Conservation (phyloP, 2,888 invertebrate species). For the Eristalis intricaria region DNA sequence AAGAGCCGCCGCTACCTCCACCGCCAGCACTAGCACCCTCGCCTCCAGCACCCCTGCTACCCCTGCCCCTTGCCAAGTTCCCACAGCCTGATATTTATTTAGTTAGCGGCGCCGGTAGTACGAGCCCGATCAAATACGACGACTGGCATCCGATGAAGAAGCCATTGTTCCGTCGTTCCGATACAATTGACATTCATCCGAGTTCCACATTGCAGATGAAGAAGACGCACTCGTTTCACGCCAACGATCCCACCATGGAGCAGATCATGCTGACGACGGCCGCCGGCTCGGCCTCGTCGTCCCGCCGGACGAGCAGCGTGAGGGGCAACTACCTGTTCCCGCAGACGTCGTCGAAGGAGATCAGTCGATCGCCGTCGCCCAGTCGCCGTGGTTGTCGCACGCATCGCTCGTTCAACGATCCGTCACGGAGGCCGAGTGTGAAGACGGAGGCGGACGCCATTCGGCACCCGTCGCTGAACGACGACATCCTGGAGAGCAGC, state of each 20-base stretch:
- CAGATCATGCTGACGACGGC: slow-evolving; percentile 76
- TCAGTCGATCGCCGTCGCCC: slow-evolving; percentile 80
- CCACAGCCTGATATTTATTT: slow-evolving; percentile 80
- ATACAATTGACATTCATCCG: slow-evolving; percentile 81
- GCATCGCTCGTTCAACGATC: slow-evolving; percentile 81
- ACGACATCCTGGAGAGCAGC: slow-evolving; percentile 79
- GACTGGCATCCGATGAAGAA: slow-evolving; percentile 79
- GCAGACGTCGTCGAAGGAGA: slow-evolving; percentile 76
- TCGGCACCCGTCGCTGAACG: slow-evolving; percentile 81
- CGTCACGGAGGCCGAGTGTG: slow-evolving; percentile 77
- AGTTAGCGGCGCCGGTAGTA: slow-evolving; percentile 77
- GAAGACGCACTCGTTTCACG: slow-evolving; percentile 81
- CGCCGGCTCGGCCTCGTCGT: slow-evolving; percentile 76
- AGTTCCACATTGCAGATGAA: slow-evolving; percentile 81
- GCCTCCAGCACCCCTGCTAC: slow-evolving; percentile 75
- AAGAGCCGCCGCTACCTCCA: slow-evolving; percentile 79
- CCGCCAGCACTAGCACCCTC: slow-evolving; percentile 80
- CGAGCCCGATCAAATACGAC: slow-evolving; percentile 77
- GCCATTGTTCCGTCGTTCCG: slow-evolving; percentile 80
- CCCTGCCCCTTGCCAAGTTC: slow-evolving; percentile 76
- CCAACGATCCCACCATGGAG: slow-evolving; percentile 79
- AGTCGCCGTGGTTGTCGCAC: slow-evolving; percentile 80
- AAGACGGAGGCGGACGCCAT: slow-evolving; percentile 78
- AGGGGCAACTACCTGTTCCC: slow-evolving; percentile 80
- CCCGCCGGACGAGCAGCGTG: slow-evolving; percentile 80